Evolutionary conservation across 2,888 invertebrate genomes (phyloP).

Genomic region (Oeneis ivallda): DNA sequence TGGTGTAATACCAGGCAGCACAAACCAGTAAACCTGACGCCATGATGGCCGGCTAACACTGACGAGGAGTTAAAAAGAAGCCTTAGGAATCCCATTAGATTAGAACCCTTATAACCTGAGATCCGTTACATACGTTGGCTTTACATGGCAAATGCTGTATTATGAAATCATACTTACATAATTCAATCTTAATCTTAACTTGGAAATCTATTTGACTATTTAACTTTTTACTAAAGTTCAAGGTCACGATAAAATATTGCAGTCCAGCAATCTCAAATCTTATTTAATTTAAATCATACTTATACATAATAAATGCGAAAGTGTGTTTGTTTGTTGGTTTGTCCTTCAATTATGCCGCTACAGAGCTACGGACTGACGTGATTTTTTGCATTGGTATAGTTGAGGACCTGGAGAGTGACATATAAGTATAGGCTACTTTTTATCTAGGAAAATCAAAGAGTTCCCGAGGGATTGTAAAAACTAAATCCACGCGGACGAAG

Average conservation of each 20-base stretch:
- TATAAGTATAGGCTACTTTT: too few relatives aligned
- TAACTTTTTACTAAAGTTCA: too few relatives aligned
- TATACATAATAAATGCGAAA: too few relatives aligned
- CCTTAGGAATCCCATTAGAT: conserved; percentile 55
- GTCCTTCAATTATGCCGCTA: too few relatives aligned
- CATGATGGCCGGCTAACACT: conserved; percentile 59
- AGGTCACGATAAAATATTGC: too few relatives aligned
- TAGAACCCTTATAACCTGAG: conserved; percentile 63
- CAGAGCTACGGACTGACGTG: too few relatives aligned
- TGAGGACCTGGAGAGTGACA: too few relatives aligned
- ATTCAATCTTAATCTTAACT: neutral
- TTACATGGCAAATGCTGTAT: conserved; percentile 29
- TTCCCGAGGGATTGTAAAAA: too few relatives aligned
- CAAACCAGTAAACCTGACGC: conserved; percentile 66
- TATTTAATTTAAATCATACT: neutral
- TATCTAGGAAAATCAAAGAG: too few relatives aligned
- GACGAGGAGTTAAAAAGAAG: conserved; percentile 52
- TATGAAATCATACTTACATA: neutral
- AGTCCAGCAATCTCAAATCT: neutral
- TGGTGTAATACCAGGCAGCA: conserved; percentile 72
- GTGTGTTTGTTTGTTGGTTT: too few relatives aligned
- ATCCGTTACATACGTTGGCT: conserved; percentile 29
- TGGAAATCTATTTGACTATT: neutral
- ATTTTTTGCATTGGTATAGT: too few relatives aligned
- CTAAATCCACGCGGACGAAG: too few relatives aligned